Evolutionary conservation across 1,140 invertebrate genomes (phyloP), one percentile per base, ranked within the genome.

Genomic region (Gryllus bimaculatus): DNA sequence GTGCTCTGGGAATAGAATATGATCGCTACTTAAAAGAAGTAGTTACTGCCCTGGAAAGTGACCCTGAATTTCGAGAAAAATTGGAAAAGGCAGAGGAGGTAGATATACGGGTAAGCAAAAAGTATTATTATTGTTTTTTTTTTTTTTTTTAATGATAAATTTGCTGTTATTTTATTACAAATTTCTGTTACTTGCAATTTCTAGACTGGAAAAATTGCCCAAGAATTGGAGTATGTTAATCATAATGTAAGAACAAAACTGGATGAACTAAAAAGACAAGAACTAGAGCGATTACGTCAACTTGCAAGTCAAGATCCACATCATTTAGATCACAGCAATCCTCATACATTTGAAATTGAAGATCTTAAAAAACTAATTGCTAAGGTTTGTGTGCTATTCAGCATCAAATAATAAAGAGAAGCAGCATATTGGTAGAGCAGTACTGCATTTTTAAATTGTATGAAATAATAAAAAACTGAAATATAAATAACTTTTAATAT

Each of bases 331-430:
- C 92, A 96, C 81, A 84, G 86, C 6, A 98, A 99, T 87, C 92
- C 93, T 4, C 93, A 98, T 83, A 96, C 95, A 5, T 99, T 99
- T 87, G 96, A 98, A 88, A 92, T 96, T 81, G 92, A 96, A 82
- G 98, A 99, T 90, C 88, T 99, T 54, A 93, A 95, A 81, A 97
- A 95, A 86, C 89, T 99, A 3, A 97, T 98, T 82, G 86, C 89
- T 20, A 91, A 95, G 88, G 94, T 95, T 73, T 47, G 48, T 39
- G 20, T 54, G n/a, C 39, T 20, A 75, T n/a, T 73, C 20, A 73
- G 15, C 7, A 18, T 15, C 15, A 18, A 18, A 73, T 73, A 20
- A 73, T 15, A 18, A 73, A 73, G 73, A 73, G 73, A 39, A 39
- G 26, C 26, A 39, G 26, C 26, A 39, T 39, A 39, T 39, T 39